Conservation (phyloP, 2,113 vertebrate species). For the Cynopterus brachyotis region DNA sequence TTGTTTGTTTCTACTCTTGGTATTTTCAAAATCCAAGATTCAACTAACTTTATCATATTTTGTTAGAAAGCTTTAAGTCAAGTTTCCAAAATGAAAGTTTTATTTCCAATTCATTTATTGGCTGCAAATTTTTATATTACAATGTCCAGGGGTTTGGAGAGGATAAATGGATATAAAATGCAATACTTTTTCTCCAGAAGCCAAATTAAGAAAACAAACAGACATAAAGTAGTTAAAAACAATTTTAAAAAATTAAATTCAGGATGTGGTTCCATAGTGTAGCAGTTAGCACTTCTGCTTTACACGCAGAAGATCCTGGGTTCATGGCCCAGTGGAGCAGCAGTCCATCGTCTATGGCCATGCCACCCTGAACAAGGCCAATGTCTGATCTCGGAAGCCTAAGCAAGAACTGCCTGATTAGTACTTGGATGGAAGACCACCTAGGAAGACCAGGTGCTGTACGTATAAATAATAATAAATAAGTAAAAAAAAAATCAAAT, state of each 20-base stretch:
- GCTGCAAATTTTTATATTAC: not conserved
- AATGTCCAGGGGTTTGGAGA: not conserved
- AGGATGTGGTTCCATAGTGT: not conserved
- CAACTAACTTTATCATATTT: not conserved
- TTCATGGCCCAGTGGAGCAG: too few relatives aligned
- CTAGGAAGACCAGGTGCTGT: too few relatives aligned
- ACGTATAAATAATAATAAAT: too few relatives aligned
- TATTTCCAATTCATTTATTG: conserved; percentile 22
- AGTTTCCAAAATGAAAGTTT: conserved; percentile 16
- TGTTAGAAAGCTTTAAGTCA: not conserved
- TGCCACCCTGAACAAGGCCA: too few relatives aligned
- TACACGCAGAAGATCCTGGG: too few relatives aligned
- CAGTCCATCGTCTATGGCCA: too few relatives aligned
- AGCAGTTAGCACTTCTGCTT: too few relatives aligned
- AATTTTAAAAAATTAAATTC: conserved; percentile 1
- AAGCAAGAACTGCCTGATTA: too few relatives aligned
- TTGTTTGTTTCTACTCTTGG: not conserved
- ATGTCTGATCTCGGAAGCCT: too few relatives aligned
- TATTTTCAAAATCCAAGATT: conserved; percentile 5
- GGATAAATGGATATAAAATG: not conserved
- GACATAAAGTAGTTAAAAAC: not conserved
- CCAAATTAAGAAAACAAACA: not conserved
- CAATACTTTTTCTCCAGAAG: not conserved
- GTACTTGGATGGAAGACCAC: too few relatives aligned
- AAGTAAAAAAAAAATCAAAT: not conserved